Evolutionary conservation across 1,140 invertebrate species (phyloP).

Genomic region (Eupeodes corollae): DNA sequence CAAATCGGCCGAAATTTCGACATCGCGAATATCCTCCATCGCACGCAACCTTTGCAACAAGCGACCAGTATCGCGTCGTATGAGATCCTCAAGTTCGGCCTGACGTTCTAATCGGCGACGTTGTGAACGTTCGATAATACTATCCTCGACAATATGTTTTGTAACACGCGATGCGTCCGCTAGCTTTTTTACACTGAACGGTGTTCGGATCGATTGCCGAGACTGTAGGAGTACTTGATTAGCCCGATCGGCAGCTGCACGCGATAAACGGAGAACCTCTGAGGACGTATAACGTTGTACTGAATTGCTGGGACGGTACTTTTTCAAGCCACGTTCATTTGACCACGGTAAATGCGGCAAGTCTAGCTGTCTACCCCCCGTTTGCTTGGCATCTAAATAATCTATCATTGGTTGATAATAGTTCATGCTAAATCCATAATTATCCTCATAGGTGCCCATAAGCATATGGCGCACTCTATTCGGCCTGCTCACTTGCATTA

Average conservation of each 20-base stretch:
- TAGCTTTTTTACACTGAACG: slow-evolving; percentile 54
- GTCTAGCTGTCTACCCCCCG: slow-evolving; percentile 36
- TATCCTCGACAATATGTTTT: slow-evolving; percentile 49
- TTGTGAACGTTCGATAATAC: slow-evolving; percentile 40
- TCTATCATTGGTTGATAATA: slow-evolving; percentile 76
- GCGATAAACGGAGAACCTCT: slow-evolving; percentile 51
- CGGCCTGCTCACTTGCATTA: slow-evolving; percentile 26
- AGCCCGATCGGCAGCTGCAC: slow-evolving; percentile 50
- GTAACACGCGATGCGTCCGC: slow-evolving; percentile 52
- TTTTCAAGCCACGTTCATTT: slow-evolving; percentile 53
- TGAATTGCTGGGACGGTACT: slow-evolving; percentile 43
- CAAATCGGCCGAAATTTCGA: slow-evolving; percentile 43
- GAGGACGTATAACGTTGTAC: slow-evolving; percentile 48
- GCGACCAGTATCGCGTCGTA: slow-evolving; percentile 36
- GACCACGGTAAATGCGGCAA: slow-evolving; percentile 60
- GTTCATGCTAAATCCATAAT: slow-evolving; percentile 68
- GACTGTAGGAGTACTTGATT: slow-evolving; percentile 51
- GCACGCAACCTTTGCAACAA: slow-evolving; percentile 33
- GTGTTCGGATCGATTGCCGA: slow-evolving; percentile 50
- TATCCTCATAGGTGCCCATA: slow-evolving; percentile 55
- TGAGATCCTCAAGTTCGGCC: slow-evolving; percentile 39
- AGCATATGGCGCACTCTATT: slow-evolving; percentile 23
- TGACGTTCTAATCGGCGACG: slow-evolving; percentile 40
- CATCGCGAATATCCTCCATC: slow-evolving; percentile 29
- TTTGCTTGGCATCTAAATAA: slow-evolving; percentile 53